Evolutionary conservation across 2,797 vertebrate genomes (phyloP).

Genomic region (Scyliorhinus canicula): DNA sequence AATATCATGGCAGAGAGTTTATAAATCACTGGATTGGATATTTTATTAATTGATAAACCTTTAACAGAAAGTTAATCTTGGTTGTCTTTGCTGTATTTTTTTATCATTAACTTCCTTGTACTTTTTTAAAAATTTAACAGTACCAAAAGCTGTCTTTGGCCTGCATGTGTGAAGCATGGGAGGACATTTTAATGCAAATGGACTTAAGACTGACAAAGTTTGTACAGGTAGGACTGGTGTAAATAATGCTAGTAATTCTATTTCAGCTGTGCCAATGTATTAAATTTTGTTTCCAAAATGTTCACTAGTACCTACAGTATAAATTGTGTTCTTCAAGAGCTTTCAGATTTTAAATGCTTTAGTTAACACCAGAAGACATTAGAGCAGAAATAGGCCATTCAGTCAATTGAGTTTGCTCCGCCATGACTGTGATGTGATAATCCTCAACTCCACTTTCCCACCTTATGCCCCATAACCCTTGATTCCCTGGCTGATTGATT

Average conservation of each 20-base stretch:
- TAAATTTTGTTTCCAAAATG: not conserved
- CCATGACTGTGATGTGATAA: no score
- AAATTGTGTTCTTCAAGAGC: not conserved
- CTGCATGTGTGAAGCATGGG: constrained; percentile 98
- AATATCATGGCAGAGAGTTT: not conserved
- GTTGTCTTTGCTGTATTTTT: constrained; percentile 35
- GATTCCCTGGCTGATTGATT: no score
- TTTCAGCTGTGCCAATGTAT: not conserved
- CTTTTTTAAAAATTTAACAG: constrained; percentile 49
- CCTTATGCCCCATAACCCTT: no score
- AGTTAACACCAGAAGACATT: not conserved
- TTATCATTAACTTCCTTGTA: constrained; percentile 28
- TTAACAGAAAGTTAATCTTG: constrained; percentile 2
- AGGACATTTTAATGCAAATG: constrained; percentile 97
- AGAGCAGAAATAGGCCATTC: no score
- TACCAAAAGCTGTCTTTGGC: constrained; percentile 88
- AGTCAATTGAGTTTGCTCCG: no score
- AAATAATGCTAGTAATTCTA: not conserved
- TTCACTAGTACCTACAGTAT: not conserved
- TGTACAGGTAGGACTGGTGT: constrained; percentile 71
- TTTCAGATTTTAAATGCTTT: not conserved
- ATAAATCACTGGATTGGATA: not conserved
- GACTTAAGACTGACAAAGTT: constrained; percentile 92
- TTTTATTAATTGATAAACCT: not conserved
- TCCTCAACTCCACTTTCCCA: no score